Conservation (phyloP, 2,888 invertebrate species). For the Listrodromus nycthemerus region DNA sequence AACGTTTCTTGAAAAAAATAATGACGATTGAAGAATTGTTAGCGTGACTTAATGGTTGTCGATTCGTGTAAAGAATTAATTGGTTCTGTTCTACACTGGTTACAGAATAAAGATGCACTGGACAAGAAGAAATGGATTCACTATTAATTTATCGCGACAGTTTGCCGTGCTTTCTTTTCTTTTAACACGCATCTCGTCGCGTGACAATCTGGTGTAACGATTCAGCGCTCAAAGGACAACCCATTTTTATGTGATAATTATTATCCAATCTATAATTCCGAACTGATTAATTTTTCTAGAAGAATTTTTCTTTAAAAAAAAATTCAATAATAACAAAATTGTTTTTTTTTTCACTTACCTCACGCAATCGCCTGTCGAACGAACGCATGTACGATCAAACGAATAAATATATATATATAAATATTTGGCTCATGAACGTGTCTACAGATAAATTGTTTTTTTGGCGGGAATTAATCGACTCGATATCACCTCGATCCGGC, state of each 20-base stretch:
- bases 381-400: conserved; percentile 50
- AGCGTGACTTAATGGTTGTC: conserved; percentile 7
- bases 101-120: not conserved
- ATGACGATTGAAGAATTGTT: not conserved
- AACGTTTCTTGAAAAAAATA: not conserved
- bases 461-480: conserved; percentile 46
- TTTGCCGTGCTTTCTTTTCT: conserved; percentile 9
- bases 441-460: conserved; percentile 37
- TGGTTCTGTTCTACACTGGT: not conserved
- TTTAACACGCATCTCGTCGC: not conserved
- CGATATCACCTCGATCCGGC: conserved; percentile 46
- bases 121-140: not conserved
- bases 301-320: conserved; percentile 55
- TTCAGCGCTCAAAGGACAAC: not conserved
- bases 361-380: conserved; percentile 72
- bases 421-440: conserved; percentile 36
- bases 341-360: conserved; percentile 84
- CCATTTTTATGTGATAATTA: not conserved
- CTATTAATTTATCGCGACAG: not conserved
- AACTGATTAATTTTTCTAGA: not conserved
- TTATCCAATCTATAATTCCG: conserved; percentile 9
- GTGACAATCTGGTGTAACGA: not conserved
- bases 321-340: not conserved
- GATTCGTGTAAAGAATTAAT: conserved; percentile 3
- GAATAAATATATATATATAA: not conserved